Conservation (phyloP, 2,113 vertebrate species). For the Vulpes ferrilata region DNA sequence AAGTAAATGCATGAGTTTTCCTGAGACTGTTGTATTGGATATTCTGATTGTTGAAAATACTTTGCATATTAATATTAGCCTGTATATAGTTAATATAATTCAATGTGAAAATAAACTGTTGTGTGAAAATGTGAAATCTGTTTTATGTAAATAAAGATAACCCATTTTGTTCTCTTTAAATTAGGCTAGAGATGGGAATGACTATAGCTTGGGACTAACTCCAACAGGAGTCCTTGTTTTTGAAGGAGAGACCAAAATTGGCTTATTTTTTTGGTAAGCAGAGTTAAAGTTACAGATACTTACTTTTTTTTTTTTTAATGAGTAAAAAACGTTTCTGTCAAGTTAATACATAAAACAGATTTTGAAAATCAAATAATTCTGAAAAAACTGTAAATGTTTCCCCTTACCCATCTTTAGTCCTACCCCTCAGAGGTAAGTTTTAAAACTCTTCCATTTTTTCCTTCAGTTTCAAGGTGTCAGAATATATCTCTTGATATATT, state of each 20-base stretch:
- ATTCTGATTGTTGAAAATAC: constrained; percentile 44
- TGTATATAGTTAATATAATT: constrained; percentile 21
- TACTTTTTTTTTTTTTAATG: constrained; percentile 39
- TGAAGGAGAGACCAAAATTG: constrained; percentile 98
- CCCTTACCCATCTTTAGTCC: neutral
- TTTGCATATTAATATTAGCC: constrained; percentile 31
- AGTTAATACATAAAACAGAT: constrained; percentile 11
- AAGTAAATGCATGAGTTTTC: neutral
- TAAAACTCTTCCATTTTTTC: neutral
- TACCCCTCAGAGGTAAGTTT: neutral
- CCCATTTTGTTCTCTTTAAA: constrained; percentile 72
- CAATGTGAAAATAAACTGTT: constrained; percentile 23
- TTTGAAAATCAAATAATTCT: constrained; percentile 34
- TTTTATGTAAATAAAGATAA: constrained; percentile 87
- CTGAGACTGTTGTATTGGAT: constrained; percentile 13
- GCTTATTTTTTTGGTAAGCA: constrained; percentile 98
- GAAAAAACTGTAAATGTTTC: neutral
- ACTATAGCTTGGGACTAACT: constrained; percentile 98
- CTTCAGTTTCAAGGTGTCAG: neutral
- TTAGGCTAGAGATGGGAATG: constrained; percentile 98
- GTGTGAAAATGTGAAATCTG: constrained; percentile 53
- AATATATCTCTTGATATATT: neutral
- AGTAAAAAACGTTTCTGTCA: neutral
- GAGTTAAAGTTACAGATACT: constrained; percentile 26
- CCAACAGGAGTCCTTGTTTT: constrained; percentile 99